Conservation (phyloP, 2,888 invertebrate genomes). For the Macrophya alboannulata region DNA sequence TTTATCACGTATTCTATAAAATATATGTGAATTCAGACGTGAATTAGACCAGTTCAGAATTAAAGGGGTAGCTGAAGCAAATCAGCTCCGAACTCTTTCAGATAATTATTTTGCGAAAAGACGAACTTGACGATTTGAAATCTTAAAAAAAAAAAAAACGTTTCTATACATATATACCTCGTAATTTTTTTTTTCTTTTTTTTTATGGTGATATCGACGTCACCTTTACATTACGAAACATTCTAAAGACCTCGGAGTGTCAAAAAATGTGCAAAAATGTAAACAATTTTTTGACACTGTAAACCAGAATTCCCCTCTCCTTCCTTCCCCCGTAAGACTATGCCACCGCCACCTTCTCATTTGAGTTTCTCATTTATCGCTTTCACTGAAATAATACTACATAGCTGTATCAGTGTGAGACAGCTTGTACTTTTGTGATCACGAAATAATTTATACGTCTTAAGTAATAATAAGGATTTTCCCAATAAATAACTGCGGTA, state of each 20-base stretch:
- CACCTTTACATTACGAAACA: no score
- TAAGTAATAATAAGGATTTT: slow-evolving; percentile 45
- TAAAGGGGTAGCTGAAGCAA: no score
- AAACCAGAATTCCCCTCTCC: neutral
- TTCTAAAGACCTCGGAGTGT: neutral
- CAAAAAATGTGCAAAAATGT: neutral
- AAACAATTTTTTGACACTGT: neutral
- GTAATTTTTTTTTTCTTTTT: no score
- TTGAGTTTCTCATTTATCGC: slow-evolving; percentile 66
- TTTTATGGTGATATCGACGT: no score
- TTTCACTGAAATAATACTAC: slow-evolving; percentile 68
- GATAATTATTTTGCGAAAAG: no score
- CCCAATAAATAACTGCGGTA: neutral
- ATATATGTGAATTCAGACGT: no score
- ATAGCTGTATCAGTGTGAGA: slow-evolving; percentile 64
- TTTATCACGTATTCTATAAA: no score
- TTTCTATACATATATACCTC: no score
- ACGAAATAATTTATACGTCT: slow-evolving; percentile 43
- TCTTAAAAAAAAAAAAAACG: no score
- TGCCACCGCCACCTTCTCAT: slow-evolving; percentile 43
- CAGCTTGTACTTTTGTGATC: slow-evolving; percentile 56
- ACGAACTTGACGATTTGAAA: no score
- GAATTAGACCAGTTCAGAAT: no score
- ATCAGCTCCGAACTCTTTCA: no score
- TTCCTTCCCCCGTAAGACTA: slow-evolving; percentile 39